Conservation (phyloP, 2,113 vertebrate species). For the Dromiciops gliroides region DNA sequence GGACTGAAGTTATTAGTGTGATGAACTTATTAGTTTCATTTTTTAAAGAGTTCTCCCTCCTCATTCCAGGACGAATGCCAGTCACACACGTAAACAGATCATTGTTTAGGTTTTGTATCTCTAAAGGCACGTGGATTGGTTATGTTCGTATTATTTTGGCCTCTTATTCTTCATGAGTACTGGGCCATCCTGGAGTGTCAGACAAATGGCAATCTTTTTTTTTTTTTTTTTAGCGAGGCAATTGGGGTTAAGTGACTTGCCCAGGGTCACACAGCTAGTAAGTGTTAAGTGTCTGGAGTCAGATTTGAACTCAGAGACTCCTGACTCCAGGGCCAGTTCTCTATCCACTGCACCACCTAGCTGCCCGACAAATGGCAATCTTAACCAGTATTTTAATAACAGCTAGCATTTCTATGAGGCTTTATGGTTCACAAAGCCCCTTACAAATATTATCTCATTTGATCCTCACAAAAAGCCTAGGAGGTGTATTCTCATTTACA, state of each 20-base stretch:
- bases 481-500: not conserved
- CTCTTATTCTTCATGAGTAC: not conserved
- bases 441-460: not conserved
- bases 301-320: no score
- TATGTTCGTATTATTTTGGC: not conserved
- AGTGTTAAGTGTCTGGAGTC: no score
- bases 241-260: no score
- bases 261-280: no score
- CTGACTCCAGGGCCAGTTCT: no score
- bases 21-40: conserved; percentile 68
- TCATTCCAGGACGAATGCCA: conserved; percentile 66
- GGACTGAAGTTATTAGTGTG: conserved; percentile 71
- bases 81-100: conserved; percentile 67
- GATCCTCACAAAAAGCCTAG: not conserved
- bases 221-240: no score
- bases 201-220: not conserved
- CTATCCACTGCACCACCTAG: no score
- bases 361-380: no score
- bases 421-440: not conserved
- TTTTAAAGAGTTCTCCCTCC: conserved; percentile 54
- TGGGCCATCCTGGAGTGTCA: not conserved
- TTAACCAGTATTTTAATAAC: not conserved
- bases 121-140: conserved; percentile 46
- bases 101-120: conserved; percentile 33
- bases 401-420: not conserved